Evolutionary conservation across 2,888 invertebrate genomes (phyloP).

Genomic region (Teleogryllus oceanicus): DNA sequence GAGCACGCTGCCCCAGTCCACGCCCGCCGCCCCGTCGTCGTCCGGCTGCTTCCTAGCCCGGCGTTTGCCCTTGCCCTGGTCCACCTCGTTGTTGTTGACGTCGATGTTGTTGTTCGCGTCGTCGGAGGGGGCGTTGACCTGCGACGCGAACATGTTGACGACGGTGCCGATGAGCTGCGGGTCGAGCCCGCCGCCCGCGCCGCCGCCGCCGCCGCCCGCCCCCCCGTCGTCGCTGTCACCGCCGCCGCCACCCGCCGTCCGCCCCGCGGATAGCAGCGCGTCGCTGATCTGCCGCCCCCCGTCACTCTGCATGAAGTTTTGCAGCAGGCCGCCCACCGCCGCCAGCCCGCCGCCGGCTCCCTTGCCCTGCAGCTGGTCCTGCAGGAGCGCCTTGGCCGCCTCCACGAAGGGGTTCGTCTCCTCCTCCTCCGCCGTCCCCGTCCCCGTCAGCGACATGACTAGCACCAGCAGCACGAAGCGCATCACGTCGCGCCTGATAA

Average conservation of each 20-base stretch:
- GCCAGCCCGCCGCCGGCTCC: conserved; percentile 49
- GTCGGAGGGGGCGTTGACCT: conserved; percentile 36
- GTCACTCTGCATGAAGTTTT: conserved; percentile 65
- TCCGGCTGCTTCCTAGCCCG: conserved; percentile 28
- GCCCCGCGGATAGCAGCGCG: neutral
- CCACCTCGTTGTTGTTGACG: conserved; percentile 34
- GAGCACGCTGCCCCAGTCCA: conserved; percentile 37
- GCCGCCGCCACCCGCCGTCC: conserved; percentile 33
- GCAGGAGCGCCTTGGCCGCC: conserved; percentile 65
- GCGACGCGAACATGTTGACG: conserved; percentile 54
- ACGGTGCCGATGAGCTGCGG: conserved; percentile 58
- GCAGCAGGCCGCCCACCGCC: conserved; percentile 63
- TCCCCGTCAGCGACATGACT: neutral
- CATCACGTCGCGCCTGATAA: neutral
- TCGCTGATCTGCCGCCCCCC: conserved; percentile 55
- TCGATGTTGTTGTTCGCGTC: conserved; percentile 37
- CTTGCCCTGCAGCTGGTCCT: conserved; percentile 51
- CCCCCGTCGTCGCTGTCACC: conserved; percentile 38
- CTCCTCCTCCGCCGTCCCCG: conserved; percentile 44
- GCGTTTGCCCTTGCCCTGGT: conserved; percentile 24
- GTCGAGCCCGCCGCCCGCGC: conserved; percentile 52
- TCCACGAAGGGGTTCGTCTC: conserved; percentile 64
- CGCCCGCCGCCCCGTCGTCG: conserved; percentile 26
- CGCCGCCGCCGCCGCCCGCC: conserved; percentile 30
- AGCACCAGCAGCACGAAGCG: neutral